Evolutionary conservation across 1,140 invertebrate genomes (phyloP).

Genomic region (Drosophila sturtevanti): DNA sequence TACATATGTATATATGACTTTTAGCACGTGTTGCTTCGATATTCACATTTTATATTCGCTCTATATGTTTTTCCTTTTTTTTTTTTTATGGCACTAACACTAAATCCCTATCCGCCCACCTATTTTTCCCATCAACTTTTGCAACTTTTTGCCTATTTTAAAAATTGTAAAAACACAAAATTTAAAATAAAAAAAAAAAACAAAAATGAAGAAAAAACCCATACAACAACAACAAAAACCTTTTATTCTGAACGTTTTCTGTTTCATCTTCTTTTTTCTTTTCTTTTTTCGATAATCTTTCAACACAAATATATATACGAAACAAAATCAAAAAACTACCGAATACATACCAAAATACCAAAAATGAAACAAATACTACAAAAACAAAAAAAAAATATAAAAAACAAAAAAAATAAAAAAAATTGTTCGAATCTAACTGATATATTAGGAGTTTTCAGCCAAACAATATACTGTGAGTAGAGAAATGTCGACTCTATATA

Average conservation of each 20-base stretch:
- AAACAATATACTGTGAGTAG: constrained; percentile 83
- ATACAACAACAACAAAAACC: background rate
- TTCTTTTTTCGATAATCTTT: constrained; percentile 8
- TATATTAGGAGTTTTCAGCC: constrained; percentile 80
- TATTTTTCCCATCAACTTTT: background rate
- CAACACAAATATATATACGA: constrained; percentile 2
- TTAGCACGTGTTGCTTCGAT: background rate
- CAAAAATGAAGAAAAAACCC: background rate
- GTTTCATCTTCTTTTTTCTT: constrained; percentile 8
- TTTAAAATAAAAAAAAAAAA: background rate
- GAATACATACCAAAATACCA: background rate
- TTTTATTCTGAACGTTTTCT: constrained; percentile 8
- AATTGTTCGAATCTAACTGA: constrained; percentile 44
- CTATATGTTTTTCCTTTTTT: background rate
- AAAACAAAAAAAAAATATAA: constrained; percentile 20
- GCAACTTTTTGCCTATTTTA: background rate
- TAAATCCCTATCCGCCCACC: background rate
- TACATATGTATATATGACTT: background rate
- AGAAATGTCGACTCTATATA: constrained; percentile 36
- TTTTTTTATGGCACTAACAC: background rate
- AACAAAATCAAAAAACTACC: constrained; percentile 23
- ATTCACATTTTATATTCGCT: background rate
- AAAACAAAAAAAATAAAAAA: constrained; percentile 39
- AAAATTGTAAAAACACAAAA: background rate
- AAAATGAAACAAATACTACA: background rate